Base-by-base conservation (phyloP, 2,888 invertebrate species). In the Callimorpha dominula region DNA sequence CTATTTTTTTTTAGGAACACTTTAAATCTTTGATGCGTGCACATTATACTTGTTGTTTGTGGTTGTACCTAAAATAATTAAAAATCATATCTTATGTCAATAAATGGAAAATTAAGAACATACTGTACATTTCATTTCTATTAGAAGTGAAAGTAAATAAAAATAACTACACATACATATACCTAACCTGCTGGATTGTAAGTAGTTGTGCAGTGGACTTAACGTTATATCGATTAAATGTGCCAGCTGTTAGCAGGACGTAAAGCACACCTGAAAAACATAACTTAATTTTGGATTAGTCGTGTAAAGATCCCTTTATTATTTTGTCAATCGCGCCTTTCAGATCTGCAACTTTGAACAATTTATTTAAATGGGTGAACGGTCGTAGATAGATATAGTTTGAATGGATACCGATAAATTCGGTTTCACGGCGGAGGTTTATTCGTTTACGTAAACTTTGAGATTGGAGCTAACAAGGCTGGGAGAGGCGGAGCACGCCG, bases 371-470 rank as follows among this genome's bases (percentile, higher is more conserved):
- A 85, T 78, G 75, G 68, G 57, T 60, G 46, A 80, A 70, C 74
- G 73, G 60, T 79, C 68, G 75, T 77, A 80, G 78, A 77, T 78
- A 84, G 78, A 79, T 85, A 85, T 85, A 88, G 87, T 87, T 88
- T 82, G 85, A 88, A 93, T 91, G 91, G 93, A 91, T 92, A 92
- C 89, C 91, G 90, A 93, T 93, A 92, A 93, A 93, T 93, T 92
- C 86, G 87, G 91, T 92, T 93, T 89, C 89, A 91, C 88, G 87
- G 86, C 82, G 87, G 87, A 92, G 92, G 93, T 95, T 94, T 94
- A 94, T 94, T 94, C 94, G 94, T 95, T 95, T 95, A 95, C 94
- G 94, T 94, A 93, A 95, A 95, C 93, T 95, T 94, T 91, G 94
- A 94, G 94, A 94, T 95, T 94, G 94, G 92, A 92, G 94, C 92